These are phyloP conservation scores for Saccopteryx bilineata DNA, from an alignment of 2,113 vertebrate species.

Conservation along the genomic window DNA sequence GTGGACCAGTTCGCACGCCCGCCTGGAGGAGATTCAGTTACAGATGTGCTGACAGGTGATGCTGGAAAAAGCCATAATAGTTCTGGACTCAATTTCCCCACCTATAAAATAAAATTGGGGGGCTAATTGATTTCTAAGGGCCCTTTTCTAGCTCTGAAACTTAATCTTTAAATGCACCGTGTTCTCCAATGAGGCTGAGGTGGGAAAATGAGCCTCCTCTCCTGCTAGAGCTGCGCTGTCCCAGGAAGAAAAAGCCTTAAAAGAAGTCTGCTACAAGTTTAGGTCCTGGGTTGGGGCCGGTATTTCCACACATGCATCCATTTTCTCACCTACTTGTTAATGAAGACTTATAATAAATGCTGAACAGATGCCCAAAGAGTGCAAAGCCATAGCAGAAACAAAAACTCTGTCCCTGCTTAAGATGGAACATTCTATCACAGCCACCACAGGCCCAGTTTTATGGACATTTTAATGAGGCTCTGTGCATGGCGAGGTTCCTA, in stretches of 20 bases:
- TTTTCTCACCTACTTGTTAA: slow-evolving; percentile 7
- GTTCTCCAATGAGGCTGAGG: slow-evolving; percentile 26
- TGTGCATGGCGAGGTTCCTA: background rate
- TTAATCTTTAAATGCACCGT: slow-evolving; percentile 22
- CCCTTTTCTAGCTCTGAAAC: slow-evolving; percentile 69
- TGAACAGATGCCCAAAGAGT: background rate
- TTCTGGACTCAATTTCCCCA: slow-evolving; percentile 69
- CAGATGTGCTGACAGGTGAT: slow-evolving; percentile 54
- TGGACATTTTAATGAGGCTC: background rate
- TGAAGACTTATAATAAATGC: background rate
- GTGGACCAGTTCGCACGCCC: slow-evolving; percentile 27
- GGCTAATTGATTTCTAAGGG: slow-evolving; percentile 77
- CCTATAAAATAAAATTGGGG: slow-evolving; percentile 68
- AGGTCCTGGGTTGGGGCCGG: background rate
- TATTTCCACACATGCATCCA: background rate
- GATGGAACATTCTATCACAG: background rate
- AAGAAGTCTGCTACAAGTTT: background rate
- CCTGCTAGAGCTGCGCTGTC: background rate
- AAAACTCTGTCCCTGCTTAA: background rate
- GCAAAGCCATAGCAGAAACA: background rate
- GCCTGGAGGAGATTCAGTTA: slow-evolving; percentile 6
- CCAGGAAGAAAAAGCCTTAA: slow-evolving; percentile 3
- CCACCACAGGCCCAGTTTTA: background rate
- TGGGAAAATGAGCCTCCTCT: background rate
- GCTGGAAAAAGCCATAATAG: slow-evolving; percentile 65